phyloP scores from a whole-genome alignment of 2,113 vertebrate genomes.

The Larimichthys polyactis region DNA sequence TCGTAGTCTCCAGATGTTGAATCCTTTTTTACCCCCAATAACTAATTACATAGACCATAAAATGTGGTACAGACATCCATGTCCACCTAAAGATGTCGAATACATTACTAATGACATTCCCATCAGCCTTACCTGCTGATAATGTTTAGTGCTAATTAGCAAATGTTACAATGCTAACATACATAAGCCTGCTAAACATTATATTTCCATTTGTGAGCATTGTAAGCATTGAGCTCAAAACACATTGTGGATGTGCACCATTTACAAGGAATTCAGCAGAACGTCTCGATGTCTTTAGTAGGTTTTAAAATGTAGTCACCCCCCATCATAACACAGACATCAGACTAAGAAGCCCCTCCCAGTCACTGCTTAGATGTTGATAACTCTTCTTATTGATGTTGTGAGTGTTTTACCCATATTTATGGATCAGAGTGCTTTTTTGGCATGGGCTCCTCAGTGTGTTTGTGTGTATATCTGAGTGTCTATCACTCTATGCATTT shows the following conservation, averaged over 20 bases:
- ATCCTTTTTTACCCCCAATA: background rate
- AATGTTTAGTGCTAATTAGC: background rate
- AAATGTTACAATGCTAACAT: background rate
- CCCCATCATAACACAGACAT: background rate
- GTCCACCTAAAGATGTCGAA: background rate
- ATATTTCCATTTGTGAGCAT: background rate
- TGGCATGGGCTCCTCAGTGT: constrained; percentile 45
- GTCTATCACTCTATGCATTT: constrained; percentile 33
- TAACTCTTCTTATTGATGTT: constrained; percentile 71
- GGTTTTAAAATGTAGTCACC: background rate
- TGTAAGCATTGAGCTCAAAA: background rate
- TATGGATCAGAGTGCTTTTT: constrained; percentile 69
- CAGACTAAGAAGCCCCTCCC: constrained; percentile 27
- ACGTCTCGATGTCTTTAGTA: background rate
- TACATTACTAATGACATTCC: background rate
- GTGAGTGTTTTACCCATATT: constrained; percentile 58
- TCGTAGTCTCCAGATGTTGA: background rate
- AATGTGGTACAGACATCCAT: background rate
- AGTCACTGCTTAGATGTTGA: constrained; percentile 42
- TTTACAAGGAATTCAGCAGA: background rate
- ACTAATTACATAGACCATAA: background rate
- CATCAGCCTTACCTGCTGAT: background rate
- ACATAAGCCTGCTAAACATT: background rate
- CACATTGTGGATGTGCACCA: background rate
- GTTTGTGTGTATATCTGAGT: background rate